These are phyloP conservation scores for Acromyrmex charruanus DNA, from an alignment of 1,140 invertebrate genomes.

Conservation along the genomic window DNA sequence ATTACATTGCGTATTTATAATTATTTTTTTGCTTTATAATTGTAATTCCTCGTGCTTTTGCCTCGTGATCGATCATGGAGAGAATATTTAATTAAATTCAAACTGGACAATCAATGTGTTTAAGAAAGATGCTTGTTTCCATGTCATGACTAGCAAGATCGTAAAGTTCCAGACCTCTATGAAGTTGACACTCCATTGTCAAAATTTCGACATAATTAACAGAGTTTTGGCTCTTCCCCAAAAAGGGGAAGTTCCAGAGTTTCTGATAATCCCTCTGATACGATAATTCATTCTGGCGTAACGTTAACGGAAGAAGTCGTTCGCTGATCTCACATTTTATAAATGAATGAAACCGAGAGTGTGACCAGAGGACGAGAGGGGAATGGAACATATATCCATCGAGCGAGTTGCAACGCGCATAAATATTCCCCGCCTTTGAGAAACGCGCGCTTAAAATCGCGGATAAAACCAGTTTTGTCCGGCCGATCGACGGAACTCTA, in stretches of 20 bases:
- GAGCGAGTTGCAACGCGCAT: constrained; percentile 5
- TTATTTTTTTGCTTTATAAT: neutral
- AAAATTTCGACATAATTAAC: too few relatives aligned
- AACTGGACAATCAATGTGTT: neutral
- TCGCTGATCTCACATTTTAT: constrained; percentile 19
- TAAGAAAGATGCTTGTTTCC: neutral
- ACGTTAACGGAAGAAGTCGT: constrained; percentile 17
- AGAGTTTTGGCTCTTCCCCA: too few relatives aligned
- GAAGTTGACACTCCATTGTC: too few relatives aligned
- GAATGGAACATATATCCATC: constrained; percentile 12
- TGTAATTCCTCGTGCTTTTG: neutral
- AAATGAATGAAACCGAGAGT: constrained; percentile 51
- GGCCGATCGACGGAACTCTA: constrained; percentile 40
- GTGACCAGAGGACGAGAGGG: neutral
- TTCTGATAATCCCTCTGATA: neutral
- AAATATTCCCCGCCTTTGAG: constrained; percentile 41
- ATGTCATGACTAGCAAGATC: neutral
- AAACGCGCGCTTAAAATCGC: constrained; percentile 41
- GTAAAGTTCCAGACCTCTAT: too few relatives aligned
- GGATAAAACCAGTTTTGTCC: constrained; percentile 61
- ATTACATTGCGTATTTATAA: neutral
- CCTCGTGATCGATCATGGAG: neutral
- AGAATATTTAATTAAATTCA: neutral
- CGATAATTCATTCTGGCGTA: neutral
- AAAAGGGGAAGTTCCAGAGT: neutral